Evolutionary conservation across 2,888 invertebrate species (phyloP).

Genomic region (Cylloceria caligata): DNA sequence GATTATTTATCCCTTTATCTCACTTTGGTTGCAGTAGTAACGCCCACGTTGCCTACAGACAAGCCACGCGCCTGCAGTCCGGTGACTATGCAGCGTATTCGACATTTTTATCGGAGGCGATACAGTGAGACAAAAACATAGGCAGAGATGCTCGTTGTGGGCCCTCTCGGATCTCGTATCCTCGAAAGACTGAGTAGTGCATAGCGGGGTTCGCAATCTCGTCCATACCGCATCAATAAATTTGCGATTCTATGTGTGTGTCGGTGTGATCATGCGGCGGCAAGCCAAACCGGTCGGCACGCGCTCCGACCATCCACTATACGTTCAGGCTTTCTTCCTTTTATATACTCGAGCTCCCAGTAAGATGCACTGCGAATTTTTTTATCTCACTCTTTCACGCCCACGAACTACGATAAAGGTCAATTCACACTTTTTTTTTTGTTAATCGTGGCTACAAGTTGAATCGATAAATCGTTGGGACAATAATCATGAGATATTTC

Average conservation of each 20-base stretch:
- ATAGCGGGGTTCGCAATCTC: constrained; percentile 42
- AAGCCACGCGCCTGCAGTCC: constrained; percentile 6
- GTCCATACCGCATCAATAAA: constrained; percentile 56
- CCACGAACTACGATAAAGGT: constrained; percentile 33
- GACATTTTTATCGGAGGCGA: constrained; percentile 7
- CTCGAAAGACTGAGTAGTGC: constrained; percentile 5
- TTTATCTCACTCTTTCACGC: constrained; percentile 14
- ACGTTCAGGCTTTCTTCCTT: constrained; percentile 38
- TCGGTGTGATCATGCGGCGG: constrained; percentile 73
- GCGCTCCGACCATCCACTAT: constrained; percentile 73
- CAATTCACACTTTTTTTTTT: background rate
- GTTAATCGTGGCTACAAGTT: background rate
- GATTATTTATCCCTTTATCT: background rate
- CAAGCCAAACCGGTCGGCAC: constrained; percentile 82
- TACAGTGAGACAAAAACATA: constrained; percentile 4
- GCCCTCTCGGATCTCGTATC: constrained; percentile 18
- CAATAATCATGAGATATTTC: background rate
- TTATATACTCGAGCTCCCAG: background rate
- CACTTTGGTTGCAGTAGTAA: constrained; percentile 8
- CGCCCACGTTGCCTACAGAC: constrained; percentile 17
- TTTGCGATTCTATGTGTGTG: constrained; percentile 54
- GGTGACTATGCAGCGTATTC: background rate
- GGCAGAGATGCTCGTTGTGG: background rate
- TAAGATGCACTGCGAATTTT: constrained; percentile 37
- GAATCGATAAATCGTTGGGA: background rate